A percentile compares a stretch with the other conserved stretches of the same genome.
phyloP scores from a whole-genome alignment of 2,113 vertebrate genomes.

The Macquaria ambigua region DNA sequence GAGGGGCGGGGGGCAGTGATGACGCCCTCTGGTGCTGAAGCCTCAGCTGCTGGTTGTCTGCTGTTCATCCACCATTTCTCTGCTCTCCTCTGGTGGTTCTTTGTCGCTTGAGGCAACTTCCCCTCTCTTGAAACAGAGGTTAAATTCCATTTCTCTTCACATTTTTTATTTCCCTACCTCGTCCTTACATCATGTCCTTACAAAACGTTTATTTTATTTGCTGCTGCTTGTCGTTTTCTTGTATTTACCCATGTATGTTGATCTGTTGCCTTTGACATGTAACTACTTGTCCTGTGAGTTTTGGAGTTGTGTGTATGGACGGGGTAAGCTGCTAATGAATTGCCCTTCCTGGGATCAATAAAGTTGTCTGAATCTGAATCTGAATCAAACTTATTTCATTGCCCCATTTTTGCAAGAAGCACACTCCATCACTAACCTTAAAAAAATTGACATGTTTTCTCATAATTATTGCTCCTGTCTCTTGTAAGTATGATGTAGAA shows the following conservation, averaged over 20 bases:
- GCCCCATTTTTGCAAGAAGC: background rate
- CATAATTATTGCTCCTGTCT: background rate
- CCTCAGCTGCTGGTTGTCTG: conserved; percentile 1
- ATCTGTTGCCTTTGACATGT: too few species aligned
- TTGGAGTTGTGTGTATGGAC: too few species aligned
- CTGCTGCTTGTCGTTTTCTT: too few species aligned
- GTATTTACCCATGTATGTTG: too few species aligned
- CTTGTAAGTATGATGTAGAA: background rate
- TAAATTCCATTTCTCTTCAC: background rate
- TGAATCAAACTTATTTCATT: background rate
- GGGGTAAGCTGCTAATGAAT: too few species aligned
- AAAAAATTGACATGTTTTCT: background rate
- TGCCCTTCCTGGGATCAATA: too few species aligned
- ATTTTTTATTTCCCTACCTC: background rate
- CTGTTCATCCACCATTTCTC: background rate
- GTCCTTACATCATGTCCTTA: too few species aligned
- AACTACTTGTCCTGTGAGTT: too few species aligned
- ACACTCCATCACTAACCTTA: background rate
- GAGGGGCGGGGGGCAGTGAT: background rate
- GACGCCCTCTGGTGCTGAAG: background rate
- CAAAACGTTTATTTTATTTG: too few species aligned
- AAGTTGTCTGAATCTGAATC: too few species aligned
- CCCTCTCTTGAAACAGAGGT: background rate
- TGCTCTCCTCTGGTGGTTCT: background rate
- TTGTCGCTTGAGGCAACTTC: background rate